Percentiles rank a stretch among this genome's conserved stretches.
Evolutionary conservation across 2,113 vertebrate genomes (phyloP).

Genomic region (Carassius auratus): DNA sequence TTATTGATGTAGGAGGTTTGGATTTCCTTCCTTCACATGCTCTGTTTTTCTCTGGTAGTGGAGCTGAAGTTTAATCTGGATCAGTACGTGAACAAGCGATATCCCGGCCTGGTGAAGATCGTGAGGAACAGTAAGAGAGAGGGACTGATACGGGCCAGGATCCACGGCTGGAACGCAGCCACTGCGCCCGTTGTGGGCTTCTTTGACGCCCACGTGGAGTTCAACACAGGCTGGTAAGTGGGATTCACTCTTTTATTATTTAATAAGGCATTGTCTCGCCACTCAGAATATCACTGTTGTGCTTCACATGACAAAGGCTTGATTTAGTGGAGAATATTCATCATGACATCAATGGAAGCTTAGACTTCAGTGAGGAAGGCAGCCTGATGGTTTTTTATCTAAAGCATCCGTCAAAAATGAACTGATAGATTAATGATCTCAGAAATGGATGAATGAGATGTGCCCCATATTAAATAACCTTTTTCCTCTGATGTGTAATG

Average conservation of each 20-base stretch:
- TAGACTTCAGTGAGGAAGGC: not conserved
- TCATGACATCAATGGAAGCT: constrained; percentile 6
- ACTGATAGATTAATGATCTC: constrained; percentile 1
- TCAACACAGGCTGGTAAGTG: constrained; percentile 94
- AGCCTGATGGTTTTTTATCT: constrained; percentile 1
- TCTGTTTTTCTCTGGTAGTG: constrained; percentile 72
- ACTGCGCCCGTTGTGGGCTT: constrained; percentile 90
- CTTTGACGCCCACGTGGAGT: constrained; percentile 98
- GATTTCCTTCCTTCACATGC: not conserved
- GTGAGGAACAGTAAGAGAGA: constrained; percentile 92
- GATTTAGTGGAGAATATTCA: constrained; percentile 19
- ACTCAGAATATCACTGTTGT: constrained; percentile 3
- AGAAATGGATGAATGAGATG: constrained; percentile 3
- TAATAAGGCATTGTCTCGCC: constrained; percentile 42
- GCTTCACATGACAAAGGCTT: not conserved
- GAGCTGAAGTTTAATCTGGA: constrained; percentile 96
- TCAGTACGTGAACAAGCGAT: constrained; percentile 91
- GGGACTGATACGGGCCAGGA: constrained; percentile 93
- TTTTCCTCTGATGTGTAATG: not conserved
- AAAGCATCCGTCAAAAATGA: constrained; percentile 15
- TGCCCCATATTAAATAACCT: not conserved
- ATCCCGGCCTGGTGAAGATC: constrained; percentile 94
- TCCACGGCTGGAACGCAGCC: constrained; percentile 94
- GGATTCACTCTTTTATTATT: constrained; percentile 43
- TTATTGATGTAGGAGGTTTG: constrained; percentile 6